Conservation (phyloP, 2,113 vertebrate genomes). For the Ranitomeya imitator region DNA sequence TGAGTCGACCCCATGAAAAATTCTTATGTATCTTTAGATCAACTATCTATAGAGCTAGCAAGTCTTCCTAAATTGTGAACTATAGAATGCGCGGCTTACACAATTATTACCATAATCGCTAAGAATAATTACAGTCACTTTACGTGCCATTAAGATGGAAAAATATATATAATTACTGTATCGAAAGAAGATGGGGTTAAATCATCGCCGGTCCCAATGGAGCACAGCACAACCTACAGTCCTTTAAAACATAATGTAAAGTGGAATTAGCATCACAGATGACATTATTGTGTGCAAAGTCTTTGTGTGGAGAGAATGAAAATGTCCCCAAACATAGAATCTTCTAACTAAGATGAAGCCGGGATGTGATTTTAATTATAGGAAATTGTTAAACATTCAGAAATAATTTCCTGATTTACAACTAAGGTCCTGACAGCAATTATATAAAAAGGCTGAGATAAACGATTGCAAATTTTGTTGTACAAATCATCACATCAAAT, state of each 20-base stretch:
- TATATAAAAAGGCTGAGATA: conserved; percentile 38
- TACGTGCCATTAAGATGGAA: neutral
- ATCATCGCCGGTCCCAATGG: neutral
- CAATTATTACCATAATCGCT: neutral
- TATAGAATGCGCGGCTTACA: neutral
- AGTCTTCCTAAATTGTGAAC: neutral
- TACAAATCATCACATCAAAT: conserved; percentile 46
- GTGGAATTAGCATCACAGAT: conserved; percentile 36
- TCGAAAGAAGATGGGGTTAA: neutral
- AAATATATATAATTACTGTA: neutral
- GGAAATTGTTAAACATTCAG: conserved; percentile 56
- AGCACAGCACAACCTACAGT: neutral
- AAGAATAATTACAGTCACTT: neutral
- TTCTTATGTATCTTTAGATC: too few relatives aligned
- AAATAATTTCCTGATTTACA: conserved; percentile 57
- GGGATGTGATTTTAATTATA: conserved; percentile 56
- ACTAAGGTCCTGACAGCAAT: conserved; percentile 56
- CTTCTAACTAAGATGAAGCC: conserved; percentile 46
- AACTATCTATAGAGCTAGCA: too few relatives aligned
- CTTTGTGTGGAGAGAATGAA: conserved; percentile 31
- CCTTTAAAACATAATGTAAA: neutral
- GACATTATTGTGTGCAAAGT: conserved; percentile 23
- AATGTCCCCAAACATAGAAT: conserved; percentile 42
- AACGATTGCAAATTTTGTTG: conserved; percentile 38
- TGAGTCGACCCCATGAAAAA: too few relatives aligned